Evolutionary conservation across 2,797 vertebrate genomes (phyloP), one percentile per base, ranked within the genome.

Genomic region (Furcifer pardalis): DNA sequence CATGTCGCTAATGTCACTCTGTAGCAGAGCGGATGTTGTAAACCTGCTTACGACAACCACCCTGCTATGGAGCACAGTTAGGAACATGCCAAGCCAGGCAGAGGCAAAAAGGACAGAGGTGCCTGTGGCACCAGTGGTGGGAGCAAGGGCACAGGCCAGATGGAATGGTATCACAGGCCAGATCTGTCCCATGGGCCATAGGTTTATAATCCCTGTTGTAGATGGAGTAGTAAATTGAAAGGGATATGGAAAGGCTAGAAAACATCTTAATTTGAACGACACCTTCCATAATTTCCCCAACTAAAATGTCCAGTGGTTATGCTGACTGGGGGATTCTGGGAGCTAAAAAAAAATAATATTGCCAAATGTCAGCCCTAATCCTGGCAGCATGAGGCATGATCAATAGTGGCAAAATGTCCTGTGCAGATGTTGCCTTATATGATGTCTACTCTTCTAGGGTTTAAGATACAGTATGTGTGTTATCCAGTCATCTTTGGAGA

Each of bases 181-280:
- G n/a, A n/a, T n/a, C n/a, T n/a, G n/a, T n/a, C n/a, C n/a, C n/a
- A n/a, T n/a, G n/a, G n/a, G n/a, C n/a, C n/a, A n/a, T n/a, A n/a
- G n/a, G n/a, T n/a, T n/a, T n/a, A n/a, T n/a, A n/a, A n/a, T n/a
- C n/a, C n/a, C n/a, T n/a, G n/a, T 89, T 56, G 65, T 59, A 90
- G 87, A 84, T n/a, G 71, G 86, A 84, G 23, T 10, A 32, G 69
- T 52, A 77, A 88, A 52, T 49, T 30, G 40, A 44, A 63, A 27
- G 9, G 68, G 5, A 42, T 71, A 37, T 21, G 23, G 21, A 71
- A 4, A 71, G 23, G 21, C 40, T 71, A 23, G 40, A 42, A 71
- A 10, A 27, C 9, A 5, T 71, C 21, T 7, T 42, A 30, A 32
- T 32, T 66, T 66, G 65, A 5, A 66, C 15, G 65, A 32, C n/a